phyloP scores from a whole-genome alignment of 2,113 vertebrate species.

The Caretta caretta region DNA sequence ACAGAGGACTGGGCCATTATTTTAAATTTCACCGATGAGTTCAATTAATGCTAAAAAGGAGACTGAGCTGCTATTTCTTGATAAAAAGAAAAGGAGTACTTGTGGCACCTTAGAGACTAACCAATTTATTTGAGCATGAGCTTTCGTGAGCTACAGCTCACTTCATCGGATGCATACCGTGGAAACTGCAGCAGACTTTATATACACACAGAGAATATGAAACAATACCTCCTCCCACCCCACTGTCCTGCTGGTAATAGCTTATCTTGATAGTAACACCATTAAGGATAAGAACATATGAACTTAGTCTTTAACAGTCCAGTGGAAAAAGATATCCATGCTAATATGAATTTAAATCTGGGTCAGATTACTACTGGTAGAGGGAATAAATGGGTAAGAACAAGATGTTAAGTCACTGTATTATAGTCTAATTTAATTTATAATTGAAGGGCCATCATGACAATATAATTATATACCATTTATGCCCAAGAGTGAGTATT shows the following conservation, averaged over 20 bases:
- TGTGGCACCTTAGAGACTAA: no score
- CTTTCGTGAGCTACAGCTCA: no score
- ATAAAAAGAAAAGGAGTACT: no score
- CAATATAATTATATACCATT: constrained; percentile 18
- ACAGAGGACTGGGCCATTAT: background rate
- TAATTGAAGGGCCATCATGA: background rate
- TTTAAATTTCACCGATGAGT: background rate
- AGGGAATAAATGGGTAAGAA: background rate
- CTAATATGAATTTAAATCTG: background rate
- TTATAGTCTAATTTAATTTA: background rate
- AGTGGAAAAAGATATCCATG: background rate
- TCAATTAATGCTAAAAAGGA: background rate
- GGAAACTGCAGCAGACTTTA: no score
- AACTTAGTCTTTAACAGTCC: background rate
- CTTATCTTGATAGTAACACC: background rate
- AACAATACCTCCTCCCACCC: no score
- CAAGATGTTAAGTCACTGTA: background rate
- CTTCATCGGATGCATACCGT: no score
- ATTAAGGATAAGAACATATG: background rate
- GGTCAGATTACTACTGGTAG: background rate
- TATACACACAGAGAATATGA: no score
- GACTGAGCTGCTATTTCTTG: background rate
- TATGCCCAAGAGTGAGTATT: background rate
- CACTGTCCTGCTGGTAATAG: no score
- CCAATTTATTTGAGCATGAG: no score